Evolutionary conservation across 2,113 vertebrate species (phyloP).

Genomic region (Ancistrus triradiatus): DNA sequence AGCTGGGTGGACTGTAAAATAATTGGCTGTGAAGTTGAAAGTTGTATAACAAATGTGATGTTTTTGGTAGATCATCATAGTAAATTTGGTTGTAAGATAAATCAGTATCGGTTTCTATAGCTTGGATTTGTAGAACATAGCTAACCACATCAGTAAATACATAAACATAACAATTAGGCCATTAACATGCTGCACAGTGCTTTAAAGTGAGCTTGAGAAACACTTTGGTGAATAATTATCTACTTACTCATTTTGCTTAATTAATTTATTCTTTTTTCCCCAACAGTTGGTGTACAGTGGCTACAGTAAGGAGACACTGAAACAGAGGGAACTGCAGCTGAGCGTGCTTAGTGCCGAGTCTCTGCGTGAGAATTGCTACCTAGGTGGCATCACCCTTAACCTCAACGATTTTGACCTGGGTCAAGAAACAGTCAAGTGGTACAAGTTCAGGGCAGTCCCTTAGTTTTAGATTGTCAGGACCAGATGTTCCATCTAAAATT

Average conservation of each 20-base stretch:
- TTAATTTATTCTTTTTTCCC: conserved; percentile 19
- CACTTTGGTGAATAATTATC: too few relatives aligned
- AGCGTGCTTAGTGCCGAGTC: conserved; percentile 95
- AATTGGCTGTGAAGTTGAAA: too few relatives aligned
- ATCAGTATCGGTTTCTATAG: too few relatives aligned
- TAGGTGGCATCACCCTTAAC: conserved; percentile 87
- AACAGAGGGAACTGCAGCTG: conserved; percentile 87
- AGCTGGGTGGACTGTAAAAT: too few relatives aligned
- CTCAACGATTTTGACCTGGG: conserved; percentile 95
- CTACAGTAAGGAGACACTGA: conserved; percentile 87
- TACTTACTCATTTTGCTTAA: neutral
- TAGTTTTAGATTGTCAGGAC: conserved; percentile 66
- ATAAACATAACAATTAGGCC: too few relatives aligned
- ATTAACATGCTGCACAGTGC: too few relatives aligned
- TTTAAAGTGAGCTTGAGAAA: too few relatives aligned
- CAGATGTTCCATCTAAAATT: conserved; percentile 15
- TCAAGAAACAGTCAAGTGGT: conserved; percentile 95
- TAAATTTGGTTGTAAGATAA: too few relatives aligned
- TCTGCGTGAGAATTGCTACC: conserved; percentile 91
- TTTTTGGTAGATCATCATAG: too few relatives aligned
- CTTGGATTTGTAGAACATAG: too few relatives aligned
- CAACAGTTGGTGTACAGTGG: conserved; percentile 89
- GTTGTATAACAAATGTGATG: too few relatives aligned
- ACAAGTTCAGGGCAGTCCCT: conserved; percentile 83
- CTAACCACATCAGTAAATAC: too few relatives aligned